These are phyloP conservation scores for Megaceryle torquata DNA, from an alignment of 2,113 vertebrate genomes.

Conservation along the genomic window DNA sequence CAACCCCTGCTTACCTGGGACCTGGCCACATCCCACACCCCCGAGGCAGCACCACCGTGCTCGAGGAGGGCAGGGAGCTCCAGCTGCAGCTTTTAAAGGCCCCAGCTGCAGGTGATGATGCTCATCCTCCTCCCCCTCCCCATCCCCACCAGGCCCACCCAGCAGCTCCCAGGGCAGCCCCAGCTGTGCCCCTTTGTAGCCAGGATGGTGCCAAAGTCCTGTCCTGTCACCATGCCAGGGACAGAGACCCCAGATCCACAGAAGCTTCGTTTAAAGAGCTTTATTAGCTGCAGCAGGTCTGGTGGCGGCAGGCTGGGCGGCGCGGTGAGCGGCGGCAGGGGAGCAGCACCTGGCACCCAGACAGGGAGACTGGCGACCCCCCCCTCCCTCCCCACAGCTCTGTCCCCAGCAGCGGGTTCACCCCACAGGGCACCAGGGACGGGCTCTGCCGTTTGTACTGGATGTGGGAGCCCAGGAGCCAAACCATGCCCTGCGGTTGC, in stretches of 20 bases:
- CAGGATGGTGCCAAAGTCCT: rapidly evolving
- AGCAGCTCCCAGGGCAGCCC: neutral
- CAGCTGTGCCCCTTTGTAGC: neutral
- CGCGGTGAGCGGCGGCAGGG: neutral
- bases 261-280: conserved; percentile 58
- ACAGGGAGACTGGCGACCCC: neutral
- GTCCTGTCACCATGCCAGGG: rapidly evolving
- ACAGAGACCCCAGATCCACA: neutral
- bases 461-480: neutral
- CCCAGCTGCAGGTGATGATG: neutral
- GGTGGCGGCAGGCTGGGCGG: conserved; percentile 43
- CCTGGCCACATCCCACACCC: rapidly evolving
- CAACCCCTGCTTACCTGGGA: neutral
- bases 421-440: neutral
- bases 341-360: neutral
- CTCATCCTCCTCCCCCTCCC: no score
- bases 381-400: neutral
- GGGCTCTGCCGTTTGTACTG: neutral
- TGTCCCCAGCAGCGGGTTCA: neutral
- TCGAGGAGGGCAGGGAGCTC: rapidly evolving
- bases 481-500: rapidly evolving
- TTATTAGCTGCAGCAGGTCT: conserved; percentile 74
- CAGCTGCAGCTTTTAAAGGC: neutral
- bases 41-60: rapidly evolving
- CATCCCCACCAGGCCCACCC: neutral